Conservation (phyloP, 1,140 invertebrate species). For the Mercenaria mercenaria region DNA sequence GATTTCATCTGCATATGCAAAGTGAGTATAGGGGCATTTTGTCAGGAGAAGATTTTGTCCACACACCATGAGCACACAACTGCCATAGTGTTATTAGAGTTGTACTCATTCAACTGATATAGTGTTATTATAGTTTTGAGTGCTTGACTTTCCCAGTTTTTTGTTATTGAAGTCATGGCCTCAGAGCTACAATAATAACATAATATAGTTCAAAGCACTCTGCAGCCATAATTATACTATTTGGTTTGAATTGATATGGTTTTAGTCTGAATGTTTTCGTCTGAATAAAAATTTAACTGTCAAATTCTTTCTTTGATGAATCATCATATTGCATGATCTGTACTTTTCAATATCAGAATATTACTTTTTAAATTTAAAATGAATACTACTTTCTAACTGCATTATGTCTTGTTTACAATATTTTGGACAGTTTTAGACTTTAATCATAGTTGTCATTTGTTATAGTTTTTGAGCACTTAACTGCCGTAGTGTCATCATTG, state of each 20-base stretch:
- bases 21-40: too few species aligned
- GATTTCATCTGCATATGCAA: not conserved
- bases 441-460: not conserved
- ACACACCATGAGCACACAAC: not conserved
- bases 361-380: too few species aligned
- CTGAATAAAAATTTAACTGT: too few species aligned
- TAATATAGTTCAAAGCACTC: not conserved
- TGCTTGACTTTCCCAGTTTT: not conserved
- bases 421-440: too few species aligned
- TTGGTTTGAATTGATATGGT: not conserved
- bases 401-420: too few species aligned
- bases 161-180: not conserved
- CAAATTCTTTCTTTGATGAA: not conserved
- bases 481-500: not conserved
- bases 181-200: not conserved
- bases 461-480: not conserved
- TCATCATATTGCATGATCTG: too few species aligned
- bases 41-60: too few species aligned
- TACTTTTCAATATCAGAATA: too few species aligned
- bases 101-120: not conserved
- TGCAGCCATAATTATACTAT: not conserved
- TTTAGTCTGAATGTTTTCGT: not conserved
- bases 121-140: not conserved
- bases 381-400: too few species aligned
- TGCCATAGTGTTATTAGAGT: constrained; percentile 15